Evolutionary conservation across 2,888 invertebrate species (phyloP), one percentile per base, ranked within the genome.

Genomic region (Imbricaverruca yamaguchii): DNA sequence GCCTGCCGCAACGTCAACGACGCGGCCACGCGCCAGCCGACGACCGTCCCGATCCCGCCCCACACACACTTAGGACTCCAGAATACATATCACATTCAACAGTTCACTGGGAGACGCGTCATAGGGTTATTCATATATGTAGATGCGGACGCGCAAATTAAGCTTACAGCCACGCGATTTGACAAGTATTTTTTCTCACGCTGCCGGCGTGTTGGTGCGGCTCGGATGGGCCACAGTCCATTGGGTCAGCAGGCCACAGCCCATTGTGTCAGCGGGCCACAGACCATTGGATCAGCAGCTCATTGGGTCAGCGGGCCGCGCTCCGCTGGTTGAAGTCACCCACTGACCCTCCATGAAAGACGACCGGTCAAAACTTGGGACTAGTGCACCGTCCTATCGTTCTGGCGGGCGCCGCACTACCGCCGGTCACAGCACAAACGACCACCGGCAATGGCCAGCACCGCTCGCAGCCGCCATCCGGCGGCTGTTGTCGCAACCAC

Each of bases 131-230:
- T 53, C 55, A 53, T 74, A 74, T 55, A 74, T 55, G 55, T 55
- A 74, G 53, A 74, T 74, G 55, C 55, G 55, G 55, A 74, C 74
- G 74, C 74, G 74, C 55, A 74, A 53, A 55, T 13, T 53, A 55
- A 74, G 55, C 53, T 69, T 74, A 74, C 74, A 74, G 74, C 74
- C 74, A 74, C 74, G 55, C 53, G 55, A 55, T 74, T 74, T 74
- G 74, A 74, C 53, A 74, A 74, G 13, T 15, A 69, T 69, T 53
- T 53, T n/a, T 25, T 67, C 39, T 39, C 39, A 39, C 39, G 39
- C 39, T 39, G 39, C 39, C 39, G 39, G 39, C 39, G 39, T 39
- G 39, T 39, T 39, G 39, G 39, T 39, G 39, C 39, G 39, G 39
- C 39, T 39, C 39, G 39, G 39, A 3, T 39, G 39, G 39, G 39